These are phyloP conservation scores for Arctia plantaginis DNA, from an alignment of 2,888 invertebrate genomes.

Conservation along the genomic window DNA sequence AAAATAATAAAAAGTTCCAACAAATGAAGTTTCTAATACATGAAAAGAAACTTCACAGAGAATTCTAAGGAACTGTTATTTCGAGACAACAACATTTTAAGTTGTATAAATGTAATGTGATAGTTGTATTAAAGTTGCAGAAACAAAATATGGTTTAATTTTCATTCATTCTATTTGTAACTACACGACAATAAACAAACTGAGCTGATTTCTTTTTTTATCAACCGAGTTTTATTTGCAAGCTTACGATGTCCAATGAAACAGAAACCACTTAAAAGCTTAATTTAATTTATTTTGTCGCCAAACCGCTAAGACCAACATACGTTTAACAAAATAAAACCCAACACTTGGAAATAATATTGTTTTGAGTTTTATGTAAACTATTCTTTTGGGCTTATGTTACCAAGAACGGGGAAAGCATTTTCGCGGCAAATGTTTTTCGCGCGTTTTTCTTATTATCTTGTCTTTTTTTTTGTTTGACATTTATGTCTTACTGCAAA, in stretches of 20 bases:
- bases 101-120: neutral
- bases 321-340: neutral
- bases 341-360: neutral
- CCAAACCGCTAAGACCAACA: neutral
- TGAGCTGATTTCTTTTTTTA: neutral
- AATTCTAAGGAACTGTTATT: neutral
- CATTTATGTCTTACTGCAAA: neutral
- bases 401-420: neutral
- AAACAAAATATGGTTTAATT: neutral
- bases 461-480: neutral
- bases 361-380: neutral
- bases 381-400: neutral
- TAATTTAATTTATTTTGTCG: neutral
- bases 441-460: slow-evolving; percentile 3
- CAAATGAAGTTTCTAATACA: neutral
- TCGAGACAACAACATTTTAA: neutral
- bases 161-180: neutral
- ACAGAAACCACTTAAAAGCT: neutral
- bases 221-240: neutral
- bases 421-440: slow-evolving; percentile 2
- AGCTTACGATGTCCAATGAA: neutral
- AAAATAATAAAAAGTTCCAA: neutral
- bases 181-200: neutral
- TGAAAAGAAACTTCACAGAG: neutral
- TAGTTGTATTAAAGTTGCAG: neutral